Evolutionary conservation across 2,888 invertebrate species (phyloP), one percentile per base, ranked within the genome.

Genomic region (Zygothrica quintamaculata): DNA sequence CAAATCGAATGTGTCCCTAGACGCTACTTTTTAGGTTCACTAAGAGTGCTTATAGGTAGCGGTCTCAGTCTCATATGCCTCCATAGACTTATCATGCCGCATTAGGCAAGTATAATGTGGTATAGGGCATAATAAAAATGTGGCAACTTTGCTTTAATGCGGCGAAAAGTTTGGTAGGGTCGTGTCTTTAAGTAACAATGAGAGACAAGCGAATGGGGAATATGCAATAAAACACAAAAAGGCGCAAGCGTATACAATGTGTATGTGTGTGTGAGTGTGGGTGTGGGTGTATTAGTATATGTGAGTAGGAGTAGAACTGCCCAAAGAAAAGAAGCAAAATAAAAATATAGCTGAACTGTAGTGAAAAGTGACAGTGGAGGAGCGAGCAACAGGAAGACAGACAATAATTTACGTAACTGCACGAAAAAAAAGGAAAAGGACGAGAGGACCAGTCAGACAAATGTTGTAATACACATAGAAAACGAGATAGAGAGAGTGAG

Each of bases 201-300:
- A 60, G 56, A 62, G 60, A 80, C 72, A 72, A 79, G 84, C 84
- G 77, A 87, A 73, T 77, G 68, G 86, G 84, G 88, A 87, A 81
- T 88, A 70, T 84, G 88, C 84, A 86, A 88, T 86, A 88, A 88
- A 88, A 84, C 77, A 86, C 68, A 65, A 65, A 66, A 40, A 58
- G 58, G 46, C 64, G 68, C 29, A 64, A 65, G 48, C 61, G 52
- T 64, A 56, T 65, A 66, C 52, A 62, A 44, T 26, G 16, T 48
- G 22, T 37, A 25, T 42, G 36, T 43, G 18, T 25, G 16, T 57
- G 8, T 36, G 11, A 13, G 25, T 61, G 34, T 40, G 3, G 47
- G n/a, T 18, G 31, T 43, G 22, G 50, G 16, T 55, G 26, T 37
- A 15, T 56, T 34, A 40, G 40, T 43, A 43, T 55, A 34, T 65